phyloP scores from a whole-genome alignment of 2,888 invertebrate genomes.

The Clepsis dumicolana region DNA sequence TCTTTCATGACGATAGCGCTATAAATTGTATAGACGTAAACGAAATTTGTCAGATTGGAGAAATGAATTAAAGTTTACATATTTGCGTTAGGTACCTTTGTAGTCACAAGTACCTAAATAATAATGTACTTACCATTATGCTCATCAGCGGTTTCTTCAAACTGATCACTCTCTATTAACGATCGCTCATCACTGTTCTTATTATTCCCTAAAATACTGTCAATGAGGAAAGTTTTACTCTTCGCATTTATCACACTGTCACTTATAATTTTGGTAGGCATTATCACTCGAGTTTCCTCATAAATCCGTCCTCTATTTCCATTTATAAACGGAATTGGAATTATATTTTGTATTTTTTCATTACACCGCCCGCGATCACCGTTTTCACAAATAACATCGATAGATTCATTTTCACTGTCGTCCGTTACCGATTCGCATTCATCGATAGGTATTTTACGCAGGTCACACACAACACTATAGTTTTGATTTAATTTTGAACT shows the following conservation, averaged over 20 bases:
- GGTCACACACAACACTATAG: constrained; percentile 52
- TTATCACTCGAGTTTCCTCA: constrained; percentile 61
- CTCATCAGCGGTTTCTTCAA: constrained; percentile 77
- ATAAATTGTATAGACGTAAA: no score
- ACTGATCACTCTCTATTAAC: constrained; percentile 58
- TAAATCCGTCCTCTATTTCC: constrained; percentile 63
- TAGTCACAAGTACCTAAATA: no score
- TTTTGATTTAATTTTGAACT: constrained; percentile 51
- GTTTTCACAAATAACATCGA: constrained; percentile 81
- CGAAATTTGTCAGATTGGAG: no score
- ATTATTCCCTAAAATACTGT: constrained; percentile 83
- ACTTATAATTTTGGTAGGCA: constrained; percentile 55
- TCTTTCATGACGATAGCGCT: no score
- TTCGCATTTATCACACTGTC: constrained; percentile 44
- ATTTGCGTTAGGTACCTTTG: no score
- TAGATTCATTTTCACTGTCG: constrained; percentile 81
- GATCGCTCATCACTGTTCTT: constrained; percentile 56
- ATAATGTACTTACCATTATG: constrained; percentile 77
- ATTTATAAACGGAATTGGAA: constrained; percentile 55
- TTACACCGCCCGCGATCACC: constrained; percentile 60
- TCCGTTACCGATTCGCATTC: constrained; percentile 72
- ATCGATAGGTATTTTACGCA: constrained; percentile 48
- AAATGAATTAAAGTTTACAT: no score
- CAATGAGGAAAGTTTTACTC: constrained; percentile 85
- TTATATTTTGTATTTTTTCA: constrained; percentile 54